Percentiles rank a stretch among this genome's conserved stretches.
phyloP scores from a whole-genome alignment of 1,140 invertebrate species.

The Phymorhynchus buccinoides region DNA sequence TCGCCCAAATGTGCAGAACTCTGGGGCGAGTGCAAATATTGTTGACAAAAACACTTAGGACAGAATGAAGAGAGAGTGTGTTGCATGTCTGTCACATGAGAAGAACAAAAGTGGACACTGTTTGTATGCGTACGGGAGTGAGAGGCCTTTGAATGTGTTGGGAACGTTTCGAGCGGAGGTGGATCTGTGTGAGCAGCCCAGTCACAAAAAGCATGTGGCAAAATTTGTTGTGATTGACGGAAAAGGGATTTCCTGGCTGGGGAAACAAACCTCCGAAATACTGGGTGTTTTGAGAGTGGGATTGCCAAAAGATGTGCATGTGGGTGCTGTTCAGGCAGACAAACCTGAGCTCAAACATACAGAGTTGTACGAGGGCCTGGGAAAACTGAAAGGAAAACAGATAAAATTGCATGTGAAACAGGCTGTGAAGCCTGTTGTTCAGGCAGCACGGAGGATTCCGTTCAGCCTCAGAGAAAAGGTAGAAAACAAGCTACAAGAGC shows the following conservation, averaged over 20 bases:
- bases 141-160: neutral
- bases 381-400: no score
- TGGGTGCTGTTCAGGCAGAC: no score
- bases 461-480: no score
- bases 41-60: neutral
- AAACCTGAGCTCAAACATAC: no score
- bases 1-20: no score
- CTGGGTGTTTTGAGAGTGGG: constrained; percentile 3
- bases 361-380: neutral
- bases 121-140: neutral
- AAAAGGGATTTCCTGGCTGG: neutral
- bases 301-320: neutral
- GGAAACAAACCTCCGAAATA: no score
- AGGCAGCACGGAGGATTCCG: neutral
- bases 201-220: no score
- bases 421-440: no score
- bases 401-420: neutral
- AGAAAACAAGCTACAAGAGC: no score
- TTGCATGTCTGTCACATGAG: neutral
- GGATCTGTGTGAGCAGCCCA: no score
- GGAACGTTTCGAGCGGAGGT: neutral
- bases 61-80: neutral
- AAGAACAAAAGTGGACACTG: neutral
- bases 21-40: neutral
- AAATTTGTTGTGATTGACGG: constrained; percentile 3